Base-by-base conservation (phyloP, 35 echinoderm and acorn worm species). In the Eucidaris tribuloides region DNA sequence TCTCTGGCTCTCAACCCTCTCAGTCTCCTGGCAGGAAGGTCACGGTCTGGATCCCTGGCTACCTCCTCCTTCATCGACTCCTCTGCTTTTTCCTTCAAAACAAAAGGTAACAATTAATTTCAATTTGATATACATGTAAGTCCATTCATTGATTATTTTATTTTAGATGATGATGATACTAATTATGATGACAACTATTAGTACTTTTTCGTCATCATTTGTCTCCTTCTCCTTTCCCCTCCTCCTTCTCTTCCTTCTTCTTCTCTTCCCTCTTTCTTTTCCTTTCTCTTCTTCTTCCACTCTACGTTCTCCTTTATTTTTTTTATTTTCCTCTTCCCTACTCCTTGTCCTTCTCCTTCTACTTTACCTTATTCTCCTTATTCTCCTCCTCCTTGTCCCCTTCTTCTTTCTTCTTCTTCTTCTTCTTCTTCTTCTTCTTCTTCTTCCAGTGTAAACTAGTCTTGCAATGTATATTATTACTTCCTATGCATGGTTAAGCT, bases 61-160 rank as follows among this genome's bases (percentile, higher is more conserved):
- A 93, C 96, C 52, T 99, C 96, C 49, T 93, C 90, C 42, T 91
- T 93, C 90, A 90, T 71, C 13, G 77, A 57, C 81, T 97, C 81
- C 65, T 99, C 96, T 55, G 90, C 96, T 83, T 93, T 93, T 77
- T 99, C 91, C 87, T 96, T 41, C 15, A 81, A 81, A 29, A 38
- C 15, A 70, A 70, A 46, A 25, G 14, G 9, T 25, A 72, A 1
- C 29, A 71, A 15, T 49, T 28, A 28, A 28, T 46, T 31, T 35
- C 3, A 35, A n/a, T n/a, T n/a, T n/a, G n/a, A n/a, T n/a, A n/a
- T n/a, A n/a, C n/a, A n/a, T n/a, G 13, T 33, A 48, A 13, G 11
- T 33, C n/a, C 3, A 2, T 5, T 4, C 14, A 38, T 7, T 42
- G 13, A 36, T 14, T 42, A n/a, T 7, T 15, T 7, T 7, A 77